Evolutionary conservation across 1,140 invertebrate genomes (phyloP).

Genomic region (Drosophila carrolli): DNA sequence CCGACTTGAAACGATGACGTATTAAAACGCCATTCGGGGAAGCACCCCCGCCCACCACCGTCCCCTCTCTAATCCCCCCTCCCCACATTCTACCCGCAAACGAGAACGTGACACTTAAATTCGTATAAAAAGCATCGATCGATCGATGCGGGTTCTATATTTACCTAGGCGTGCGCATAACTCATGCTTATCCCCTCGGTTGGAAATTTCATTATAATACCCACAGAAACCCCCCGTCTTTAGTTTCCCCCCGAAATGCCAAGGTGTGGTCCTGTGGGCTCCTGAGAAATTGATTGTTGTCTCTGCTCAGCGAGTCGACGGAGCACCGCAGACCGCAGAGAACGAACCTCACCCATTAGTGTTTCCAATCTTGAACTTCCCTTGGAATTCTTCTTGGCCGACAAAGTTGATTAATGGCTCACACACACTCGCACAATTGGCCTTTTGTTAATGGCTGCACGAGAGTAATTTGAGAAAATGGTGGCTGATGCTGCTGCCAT

Average conservation of each 20-base stretch:
- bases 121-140: conserved; percentile 79
- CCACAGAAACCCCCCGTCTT: not conserved
- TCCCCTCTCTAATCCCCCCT: conserved; percentile 7
- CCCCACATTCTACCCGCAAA: conserved; percentile 13
- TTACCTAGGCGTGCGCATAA: conserved; percentile 73
- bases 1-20: conserved; percentile 75
- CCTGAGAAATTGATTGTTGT: conserved; percentile 46
- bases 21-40: conserved; percentile 73
- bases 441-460: conserved; percentile 62
- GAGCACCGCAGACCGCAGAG: conserved; percentile 61
- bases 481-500: conserved; percentile 40
- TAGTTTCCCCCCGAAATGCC: conserved; percentile 26
- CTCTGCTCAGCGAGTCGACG: conserved; percentile 8
- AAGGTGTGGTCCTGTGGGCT: conserved; percentile 72
- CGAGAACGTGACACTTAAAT: conserved; percentile 78
- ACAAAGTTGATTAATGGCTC: conserved; percentile 72
- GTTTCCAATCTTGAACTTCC: conserved; percentile 58
- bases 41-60: conserved; percentile 1
- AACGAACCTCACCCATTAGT: conserved; percentile 31
- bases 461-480: conserved; percentile 46
- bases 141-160: conserved; percentile 80
- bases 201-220: conserved; percentile 58
- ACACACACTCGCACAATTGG: conserved; percentile 32
- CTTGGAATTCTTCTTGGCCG: conserved; percentile 39
- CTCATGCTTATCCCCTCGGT: conserved; percentile 69